Percentiles rank a stretch among this genome's conserved stretches.
These are phyloP conservation scores for Mormyrus iriodes DNA, from an alignment of 2,113 vertebrate species.

Conservation along the genomic window DNA sequence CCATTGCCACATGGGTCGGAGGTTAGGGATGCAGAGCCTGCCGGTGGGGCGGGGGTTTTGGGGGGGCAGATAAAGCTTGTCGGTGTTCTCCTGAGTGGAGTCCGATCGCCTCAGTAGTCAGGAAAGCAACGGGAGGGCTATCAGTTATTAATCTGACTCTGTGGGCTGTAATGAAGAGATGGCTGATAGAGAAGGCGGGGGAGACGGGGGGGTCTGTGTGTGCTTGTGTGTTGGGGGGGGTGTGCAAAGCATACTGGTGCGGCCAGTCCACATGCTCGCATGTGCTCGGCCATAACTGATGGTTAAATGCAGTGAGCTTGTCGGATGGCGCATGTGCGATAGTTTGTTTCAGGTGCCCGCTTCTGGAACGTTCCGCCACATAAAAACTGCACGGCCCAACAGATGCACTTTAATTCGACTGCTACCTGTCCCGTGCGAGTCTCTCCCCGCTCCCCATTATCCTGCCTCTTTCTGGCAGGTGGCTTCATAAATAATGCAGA, in stretches of 20 bases:
- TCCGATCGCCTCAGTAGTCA: conserved; percentile 21
- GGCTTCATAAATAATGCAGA: conserved; percentile 12
- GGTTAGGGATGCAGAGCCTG: conserved; percentile 17
- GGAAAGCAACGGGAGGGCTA: conserved; percentile 35
- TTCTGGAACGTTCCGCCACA: background rate
- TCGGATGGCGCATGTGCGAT: background rate
- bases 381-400: background rate
- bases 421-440: background rate
- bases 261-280: conserved; percentile 16
- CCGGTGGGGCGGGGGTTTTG: background rate
- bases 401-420: background rate
- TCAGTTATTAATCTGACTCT: conserved; percentile 54
- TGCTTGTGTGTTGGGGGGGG: conserved; percentile 16
- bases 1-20: background rate
- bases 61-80: conserved; percentile 37
- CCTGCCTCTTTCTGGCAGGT: background rate
- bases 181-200: conserved; percentile 32
- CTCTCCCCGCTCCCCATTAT: background rate
- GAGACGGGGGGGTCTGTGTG: background rate
- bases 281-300: background rate
- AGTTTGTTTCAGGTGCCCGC: background rate
- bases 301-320: background rate
- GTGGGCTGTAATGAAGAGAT: conserved; percentile 47
- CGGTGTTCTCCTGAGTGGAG: conserved; percentile 36
- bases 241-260: background rate